Percentiles rank a stretch among this genome's conserved stretches.
phyloP scores from a whole-genome alignment of 2,797 vertebrate genomes.

The Psittacula derbiana region DNA sequence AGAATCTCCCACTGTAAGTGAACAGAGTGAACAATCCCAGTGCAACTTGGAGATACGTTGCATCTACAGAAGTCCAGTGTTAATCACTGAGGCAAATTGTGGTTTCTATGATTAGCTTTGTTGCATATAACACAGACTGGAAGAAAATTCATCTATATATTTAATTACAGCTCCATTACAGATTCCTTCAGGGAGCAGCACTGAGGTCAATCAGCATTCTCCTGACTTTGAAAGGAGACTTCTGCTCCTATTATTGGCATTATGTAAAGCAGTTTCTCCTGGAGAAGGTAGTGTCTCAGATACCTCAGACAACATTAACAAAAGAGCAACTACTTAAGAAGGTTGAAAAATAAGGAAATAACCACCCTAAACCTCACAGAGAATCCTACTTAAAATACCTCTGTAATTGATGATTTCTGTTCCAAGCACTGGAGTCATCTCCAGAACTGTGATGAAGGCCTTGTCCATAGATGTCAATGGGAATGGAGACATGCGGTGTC shows the following conservation, averaged over 20 bases:
- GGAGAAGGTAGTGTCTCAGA: background rate
- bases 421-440: constrained; percentile 97
- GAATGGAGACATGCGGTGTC: constrained; percentile 98
- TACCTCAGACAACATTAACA: background rate
- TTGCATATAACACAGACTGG: background rate
- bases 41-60: background rate
- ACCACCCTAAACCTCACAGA: background rate
- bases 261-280: background rate
- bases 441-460: constrained; percentile 98
- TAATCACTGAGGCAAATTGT: background rate
- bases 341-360: background rate
- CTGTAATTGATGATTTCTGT: constrained; percentile 98
- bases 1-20: background rate
- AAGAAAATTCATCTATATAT: background rate
- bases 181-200: background rate
- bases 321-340: background rate
- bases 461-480: constrained; percentile 99
- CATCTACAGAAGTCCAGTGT: background rate
- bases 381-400: constrained; percentile 76
- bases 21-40: background rate
- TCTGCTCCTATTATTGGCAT: background rate
- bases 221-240: background rate
- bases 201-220: background rate
- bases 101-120: background rate
- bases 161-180: background rate